These are phyloP conservation scores for Styela clava DNA, from an alignment of 23 tunicate genomes.

Conservation along the genomic window DNA sequence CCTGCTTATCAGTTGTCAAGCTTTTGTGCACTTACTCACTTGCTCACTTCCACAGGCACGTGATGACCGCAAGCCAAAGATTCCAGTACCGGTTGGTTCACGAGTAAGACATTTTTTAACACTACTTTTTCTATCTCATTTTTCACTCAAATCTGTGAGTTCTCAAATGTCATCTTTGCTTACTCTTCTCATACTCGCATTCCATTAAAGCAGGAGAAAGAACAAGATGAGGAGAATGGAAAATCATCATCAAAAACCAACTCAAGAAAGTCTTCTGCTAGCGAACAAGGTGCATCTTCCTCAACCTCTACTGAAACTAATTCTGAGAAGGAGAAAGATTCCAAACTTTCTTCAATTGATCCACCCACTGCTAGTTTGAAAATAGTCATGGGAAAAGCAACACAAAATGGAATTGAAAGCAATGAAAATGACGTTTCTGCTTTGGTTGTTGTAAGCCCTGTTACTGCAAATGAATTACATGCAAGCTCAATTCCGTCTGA, in stretches of 20 bases:
- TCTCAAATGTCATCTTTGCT: no score
- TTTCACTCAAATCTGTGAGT: background rate
- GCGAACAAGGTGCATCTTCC: background rate
- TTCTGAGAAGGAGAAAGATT: background rate
- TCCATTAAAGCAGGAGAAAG: background rate
- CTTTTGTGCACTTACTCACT: background rate
- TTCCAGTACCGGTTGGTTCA: slow-evolving; percentile 40
- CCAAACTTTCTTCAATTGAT: background rate
- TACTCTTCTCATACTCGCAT: no score
- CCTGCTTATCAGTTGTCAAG: no score
- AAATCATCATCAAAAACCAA: background rate
- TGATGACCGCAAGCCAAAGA: slow-evolving; percentile 64
- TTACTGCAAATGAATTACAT: slow-evolving; percentile 63
- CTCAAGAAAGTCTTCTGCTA: background rate
- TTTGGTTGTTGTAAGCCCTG: background rate
- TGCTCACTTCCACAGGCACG: slow-evolving; percentile 35
- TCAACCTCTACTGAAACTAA: background rate
- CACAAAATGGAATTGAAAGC: background rate
- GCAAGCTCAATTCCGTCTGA: slow-evolving; percentile 39
- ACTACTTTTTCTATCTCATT: background rate
- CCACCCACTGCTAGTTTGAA: background rate
- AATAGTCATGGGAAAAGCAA: background rate
- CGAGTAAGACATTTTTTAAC: slow-evolving; percentile 8
- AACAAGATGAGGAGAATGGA: background rate
- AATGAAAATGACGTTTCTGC: background rate